Percentiles rank a stretch among this genome's conserved stretches.
phyloP scores from a whole-genome alignment of 1,140 invertebrate species.

The Tigriopus japonicus region DNA sequence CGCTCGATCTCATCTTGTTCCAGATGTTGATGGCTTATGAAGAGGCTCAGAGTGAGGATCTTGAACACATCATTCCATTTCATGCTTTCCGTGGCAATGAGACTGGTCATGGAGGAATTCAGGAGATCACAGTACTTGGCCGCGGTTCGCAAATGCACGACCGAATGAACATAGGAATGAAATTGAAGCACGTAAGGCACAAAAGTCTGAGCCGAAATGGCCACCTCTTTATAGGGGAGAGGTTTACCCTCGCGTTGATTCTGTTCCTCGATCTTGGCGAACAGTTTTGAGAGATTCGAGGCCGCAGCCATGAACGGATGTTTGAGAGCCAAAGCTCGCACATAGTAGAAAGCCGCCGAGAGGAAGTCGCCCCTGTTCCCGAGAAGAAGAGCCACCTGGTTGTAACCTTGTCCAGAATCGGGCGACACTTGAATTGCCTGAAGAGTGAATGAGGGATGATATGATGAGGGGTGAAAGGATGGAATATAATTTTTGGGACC shows the following conservation, averaged over 20 bases:
- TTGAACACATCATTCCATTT: slow-evolving; percentile 47
- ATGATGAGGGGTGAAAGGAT: too few relatives aligned
- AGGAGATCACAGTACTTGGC: too few relatives aligned
- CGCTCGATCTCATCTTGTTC: background rate
- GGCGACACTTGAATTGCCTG: slow-evolving; percentile 57
- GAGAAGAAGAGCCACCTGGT: slow-evolving; percentile 59
- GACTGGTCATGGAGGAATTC: slow-evolving; percentile 33
- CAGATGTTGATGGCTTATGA: slow-evolving; percentile 27
- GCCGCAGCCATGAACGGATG: slow-evolving; percentile 59
- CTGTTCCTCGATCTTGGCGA: slow-evolving; percentile 24
- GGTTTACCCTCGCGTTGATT: too few relatives aligned
- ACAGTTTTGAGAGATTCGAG: slow-evolving; percentile 46
- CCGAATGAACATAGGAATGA: too few relatives aligned
- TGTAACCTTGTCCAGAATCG: slow-evolving; percentile 65
- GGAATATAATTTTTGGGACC: too few relatives aligned
- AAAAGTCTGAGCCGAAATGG: too few relatives aligned
- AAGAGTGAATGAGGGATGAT: too few relatives aligned
- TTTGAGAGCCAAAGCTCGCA: slow-evolving; percentile 51
- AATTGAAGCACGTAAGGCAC: too few relatives aligned
- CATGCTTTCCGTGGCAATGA: slow-evolving; percentile 55
- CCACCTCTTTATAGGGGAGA: too few relatives aligned
- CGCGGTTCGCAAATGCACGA: too few relatives aligned
- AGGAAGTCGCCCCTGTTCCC: slow-evolving; percentile 55
- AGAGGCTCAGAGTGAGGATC: slow-evolving; percentile 54
- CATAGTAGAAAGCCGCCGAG: slow-evolving; percentile 61